Evolutionary conservation across 2,797 vertebrate species (phyloP).

Genomic region (Otus scops): DNA sequence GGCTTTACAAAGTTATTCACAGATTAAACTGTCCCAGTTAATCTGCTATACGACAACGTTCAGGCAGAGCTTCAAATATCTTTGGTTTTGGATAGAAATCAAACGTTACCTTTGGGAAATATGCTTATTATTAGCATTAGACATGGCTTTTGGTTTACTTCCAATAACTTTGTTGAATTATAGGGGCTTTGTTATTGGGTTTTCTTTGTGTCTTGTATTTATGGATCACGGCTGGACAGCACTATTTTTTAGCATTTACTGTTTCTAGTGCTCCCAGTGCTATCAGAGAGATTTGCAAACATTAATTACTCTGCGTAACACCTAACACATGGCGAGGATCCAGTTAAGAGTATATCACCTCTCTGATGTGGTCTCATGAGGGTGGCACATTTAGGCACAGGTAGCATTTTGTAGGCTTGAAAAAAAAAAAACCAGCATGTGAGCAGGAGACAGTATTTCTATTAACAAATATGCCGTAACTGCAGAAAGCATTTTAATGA

Average conservation of each 20-base stretch:
- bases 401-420: background rate
- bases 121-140: slow-evolving; percentile 23
- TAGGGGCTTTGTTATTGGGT: background rate
- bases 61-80: slow-evolving; percentile 22
- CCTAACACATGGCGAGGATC: background rate
- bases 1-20: background rate
- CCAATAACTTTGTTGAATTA: background rate
- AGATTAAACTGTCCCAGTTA: background rate
- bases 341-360: background rate
- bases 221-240: background rate
- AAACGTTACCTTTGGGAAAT: slow-evolving; percentile 52
- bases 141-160: background rate
- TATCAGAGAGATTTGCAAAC: background rate
- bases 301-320: accelerated
- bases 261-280: background rate
- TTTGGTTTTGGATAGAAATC: slow-evolving; percentile 6
- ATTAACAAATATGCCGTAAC: background rate
- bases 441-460: background rate
- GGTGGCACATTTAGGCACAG: background rate
- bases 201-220: background rate
- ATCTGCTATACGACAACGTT: background rate
- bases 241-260: background rate
- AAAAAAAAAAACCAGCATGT: accelerated
- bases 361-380: background rate
- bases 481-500: background rate